phyloP scores from a whole-genome alignment of 2,797 vertebrate genomes.

The Gallinago solitaria region DNA sequence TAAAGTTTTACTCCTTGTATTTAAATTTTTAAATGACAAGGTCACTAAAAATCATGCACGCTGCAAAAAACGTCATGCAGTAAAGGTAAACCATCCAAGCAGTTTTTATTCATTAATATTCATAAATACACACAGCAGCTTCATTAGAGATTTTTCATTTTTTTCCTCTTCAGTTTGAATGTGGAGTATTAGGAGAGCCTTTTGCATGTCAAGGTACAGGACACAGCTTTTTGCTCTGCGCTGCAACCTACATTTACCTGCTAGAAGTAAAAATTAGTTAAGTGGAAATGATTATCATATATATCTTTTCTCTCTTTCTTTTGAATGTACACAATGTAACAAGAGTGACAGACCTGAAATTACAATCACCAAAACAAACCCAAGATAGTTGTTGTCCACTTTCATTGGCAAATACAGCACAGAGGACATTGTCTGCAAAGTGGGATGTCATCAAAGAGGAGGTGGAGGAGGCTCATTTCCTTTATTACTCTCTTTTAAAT shows the following conservation, averaged over 20 bases:
- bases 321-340: conserved; percentile 99
- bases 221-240: conserved; percentile 84
- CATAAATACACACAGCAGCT: conserved; percentile 99
- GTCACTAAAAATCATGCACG: conserved; percentile 98
- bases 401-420: conserved; percentile 99
- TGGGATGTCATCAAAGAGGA: conserved; percentile 99
- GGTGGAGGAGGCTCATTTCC: conserved; percentile 97
- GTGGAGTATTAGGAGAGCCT: conserved; percentile 94
- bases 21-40: conserved; percentile 86
- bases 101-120: conserved; percentile 99
- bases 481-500: conserved; percentile 95
- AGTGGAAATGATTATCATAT: conserved; percentile 99
- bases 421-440: conserved; percentile 98
- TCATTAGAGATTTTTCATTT: conserved; percentile 91
- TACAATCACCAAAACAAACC: conserved; percentile 95
- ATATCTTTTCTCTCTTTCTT: conserved; percentile 87
- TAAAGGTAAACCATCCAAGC: conserved; percentile 99
- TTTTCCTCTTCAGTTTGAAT: conserved; percentile 92
- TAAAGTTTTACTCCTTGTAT: conserved; percentile 80
- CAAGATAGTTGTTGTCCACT: conserved; percentile 87
- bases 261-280: conserved; percentile 95
- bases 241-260: conserved; percentile 93
- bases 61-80: conserved; percentile 99
- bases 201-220: conserved; percentile 91
- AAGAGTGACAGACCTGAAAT: conserved; percentile 99